Conservation (phyloP, 2,797 vertebrate species). For the Rhynchonycteris naso region DNA sequence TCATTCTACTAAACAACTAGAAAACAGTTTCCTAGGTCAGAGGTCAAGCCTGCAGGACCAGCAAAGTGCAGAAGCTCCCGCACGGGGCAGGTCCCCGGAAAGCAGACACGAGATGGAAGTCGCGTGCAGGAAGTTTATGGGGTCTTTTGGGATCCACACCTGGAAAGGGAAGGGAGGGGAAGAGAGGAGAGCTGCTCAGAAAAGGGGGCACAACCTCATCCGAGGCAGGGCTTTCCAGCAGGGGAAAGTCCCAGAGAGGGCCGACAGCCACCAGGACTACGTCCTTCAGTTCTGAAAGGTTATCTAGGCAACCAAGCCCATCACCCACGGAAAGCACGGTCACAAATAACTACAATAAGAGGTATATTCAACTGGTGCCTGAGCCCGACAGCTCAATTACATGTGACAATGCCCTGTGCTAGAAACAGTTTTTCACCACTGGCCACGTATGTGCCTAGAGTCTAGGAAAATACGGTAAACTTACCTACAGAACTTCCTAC, state of each 20-base stretch:
- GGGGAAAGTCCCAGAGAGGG: neutral
- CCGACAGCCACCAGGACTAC: neutral
- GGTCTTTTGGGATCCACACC: neutral
- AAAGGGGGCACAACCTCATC: accelerated
- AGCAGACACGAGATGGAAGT: neutral
- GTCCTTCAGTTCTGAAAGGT: neutral
- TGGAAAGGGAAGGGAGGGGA: no score
- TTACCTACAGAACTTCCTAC: neutral
- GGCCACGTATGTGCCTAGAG: neutral
- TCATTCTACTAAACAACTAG: neutral
- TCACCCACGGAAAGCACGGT: neutral
- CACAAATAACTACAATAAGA: neutral
- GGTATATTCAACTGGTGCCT: neutral
- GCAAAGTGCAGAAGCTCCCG: neutral
- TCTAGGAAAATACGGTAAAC: accelerated
- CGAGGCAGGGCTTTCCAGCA: neutral
- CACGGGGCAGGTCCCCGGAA: accelerated
- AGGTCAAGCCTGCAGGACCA: neutral
- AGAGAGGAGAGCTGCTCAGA: neutral
- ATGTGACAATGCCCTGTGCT: accelerated
- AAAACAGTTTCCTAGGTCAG: neutral
- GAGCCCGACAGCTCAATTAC: neutral
- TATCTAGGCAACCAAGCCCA: neutral
- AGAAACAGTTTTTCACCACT: neutral
- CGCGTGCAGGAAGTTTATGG: neutral